Percentiles rank a stretch among this genome's conserved stretches.
phyloP scores from a whole-genome alignment of 2,113 vertebrate species.

The Proteles cristata region DNA sequence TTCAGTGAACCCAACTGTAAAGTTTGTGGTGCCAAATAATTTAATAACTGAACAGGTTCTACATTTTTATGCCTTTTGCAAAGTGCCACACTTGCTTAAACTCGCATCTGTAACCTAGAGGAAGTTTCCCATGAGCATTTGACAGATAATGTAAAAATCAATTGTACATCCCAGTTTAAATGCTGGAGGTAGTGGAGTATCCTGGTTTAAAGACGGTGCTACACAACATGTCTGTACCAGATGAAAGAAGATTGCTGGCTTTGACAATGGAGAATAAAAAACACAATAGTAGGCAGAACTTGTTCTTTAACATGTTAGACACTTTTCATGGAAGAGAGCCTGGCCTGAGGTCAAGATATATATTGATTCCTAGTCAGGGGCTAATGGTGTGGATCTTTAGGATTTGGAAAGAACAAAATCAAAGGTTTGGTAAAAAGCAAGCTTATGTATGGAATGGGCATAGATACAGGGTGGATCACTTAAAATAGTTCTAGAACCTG shows the following conservation, averaged over 20 bases:
- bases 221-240: neutral
- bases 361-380: neutral
- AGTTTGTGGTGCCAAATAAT: neutral
- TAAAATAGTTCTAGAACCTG: neutral
- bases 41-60: neutral
- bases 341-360: neutral
- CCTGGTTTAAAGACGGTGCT: neutral
- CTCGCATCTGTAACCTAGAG: neutral
- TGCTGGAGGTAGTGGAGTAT: neutral
- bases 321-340: neutral
- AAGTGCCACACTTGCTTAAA: neutral
- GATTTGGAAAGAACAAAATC: neutral
- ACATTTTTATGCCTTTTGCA: neutral
- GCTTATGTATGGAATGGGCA: neutral
- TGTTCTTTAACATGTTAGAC: neutral
- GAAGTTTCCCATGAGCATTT: neutral
- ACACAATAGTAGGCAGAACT: neutral
- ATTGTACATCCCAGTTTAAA: neutral
- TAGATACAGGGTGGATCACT: neutral
- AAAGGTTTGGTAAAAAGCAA: neutral
- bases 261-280: neutral
- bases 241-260: neutral
- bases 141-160: neutral
- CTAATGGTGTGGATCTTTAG: neutral
- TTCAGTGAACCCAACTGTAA: neutral